Conservation (phyloP, 2,797 vertebrate species). For the Limnodromus scolopaceus region DNA sequence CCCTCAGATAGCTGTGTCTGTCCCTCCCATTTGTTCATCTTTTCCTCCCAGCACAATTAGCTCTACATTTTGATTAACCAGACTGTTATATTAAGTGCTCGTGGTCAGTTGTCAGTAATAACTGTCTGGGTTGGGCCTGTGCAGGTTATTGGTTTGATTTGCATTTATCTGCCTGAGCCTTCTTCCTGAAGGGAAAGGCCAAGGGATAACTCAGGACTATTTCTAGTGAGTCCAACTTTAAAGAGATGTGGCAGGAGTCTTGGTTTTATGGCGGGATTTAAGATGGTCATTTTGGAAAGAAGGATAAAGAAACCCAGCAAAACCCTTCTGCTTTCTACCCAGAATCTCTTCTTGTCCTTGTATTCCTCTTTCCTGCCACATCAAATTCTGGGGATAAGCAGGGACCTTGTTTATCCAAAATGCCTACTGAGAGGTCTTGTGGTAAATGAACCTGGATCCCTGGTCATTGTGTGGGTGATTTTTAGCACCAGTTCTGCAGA, state of each 20-base stretch:
- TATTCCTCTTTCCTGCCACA: not conserved
- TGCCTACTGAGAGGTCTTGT: not conserved
- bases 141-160: slow-evolving; percentile 9
- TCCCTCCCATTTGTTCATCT: not conserved
- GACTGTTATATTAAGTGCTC: not conserved
- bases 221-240: not conserved
- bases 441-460: not conserved
- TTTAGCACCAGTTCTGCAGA: not conserved
- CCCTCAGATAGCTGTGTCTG: not conserved
- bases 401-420: not conserved
- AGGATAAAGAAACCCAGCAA: not conserved
- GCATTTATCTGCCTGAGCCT: not conserved
- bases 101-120: not conserved
- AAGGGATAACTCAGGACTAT: not conserved
- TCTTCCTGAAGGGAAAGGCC: not conserved
- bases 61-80: slow-evolving; percentile 21
- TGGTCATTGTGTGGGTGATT: not conserved
- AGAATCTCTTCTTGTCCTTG: not conserved
- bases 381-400: not conserved
- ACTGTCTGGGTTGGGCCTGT: not conserved
- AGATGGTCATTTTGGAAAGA: not conserved
- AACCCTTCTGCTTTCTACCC: not conserved
- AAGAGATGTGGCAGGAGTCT: not conserved
- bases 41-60: slow-evolving; percentile 20
- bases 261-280: not conserved